phyloP scores from a whole-genome alignment of 2,888 invertebrate genomes.

The Auanema freiburgensis region DNA sequence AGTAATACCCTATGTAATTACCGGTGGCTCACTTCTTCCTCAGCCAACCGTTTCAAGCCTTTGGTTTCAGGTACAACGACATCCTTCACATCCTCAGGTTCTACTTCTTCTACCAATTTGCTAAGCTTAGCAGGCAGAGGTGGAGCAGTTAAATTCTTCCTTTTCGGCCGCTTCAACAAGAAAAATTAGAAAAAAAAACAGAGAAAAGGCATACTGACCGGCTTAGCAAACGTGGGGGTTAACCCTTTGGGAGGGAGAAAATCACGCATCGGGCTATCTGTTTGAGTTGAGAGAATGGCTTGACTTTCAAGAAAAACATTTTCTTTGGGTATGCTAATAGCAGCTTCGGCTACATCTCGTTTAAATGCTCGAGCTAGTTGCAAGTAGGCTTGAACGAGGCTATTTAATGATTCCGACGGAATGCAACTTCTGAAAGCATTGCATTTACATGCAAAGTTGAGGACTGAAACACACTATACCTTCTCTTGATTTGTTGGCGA shows the following conservation, averaged over 20 bases:
- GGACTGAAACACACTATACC: conserved; percentile 23
- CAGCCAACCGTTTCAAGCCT: too few species aligned
- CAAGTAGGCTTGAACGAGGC: conserved; percentile 29
- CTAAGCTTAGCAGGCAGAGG: too few species aligned
- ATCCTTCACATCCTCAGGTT: too few species aligned
- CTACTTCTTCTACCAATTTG: too few species aligned
- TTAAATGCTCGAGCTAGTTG: conserved; percentile 31
- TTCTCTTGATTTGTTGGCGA: conserved; percentile 31
- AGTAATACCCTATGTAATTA: too few species aligned
- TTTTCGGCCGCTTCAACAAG: too few species aligned
- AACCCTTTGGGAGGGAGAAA: neutral
- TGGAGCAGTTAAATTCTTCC: too few species aligned
- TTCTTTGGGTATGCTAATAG: conserved; percentile 23
- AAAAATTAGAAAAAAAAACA: too few species aligned
- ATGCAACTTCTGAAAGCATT: conserved; percentile 26
- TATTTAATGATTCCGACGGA: conserved; percentile 20
- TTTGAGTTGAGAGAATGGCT: conserved; percentile 5
- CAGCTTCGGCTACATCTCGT: conserved; percentile 17
- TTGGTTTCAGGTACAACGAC: too few species aligned
- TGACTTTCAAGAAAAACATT: conserved; percentile 33
- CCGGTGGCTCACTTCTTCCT: too few species aligned
- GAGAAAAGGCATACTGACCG: too few species aligned
- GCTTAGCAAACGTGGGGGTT: too few species aligned
- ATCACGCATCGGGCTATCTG: conserved; percentile 5
- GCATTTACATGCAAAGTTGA: neutral